These are phyloP conservation scores for Rhadinocentrus ornatus DNA, from an alignment of 2,797 vertebrate genomes.

Conservation along the genomic window DNA sequence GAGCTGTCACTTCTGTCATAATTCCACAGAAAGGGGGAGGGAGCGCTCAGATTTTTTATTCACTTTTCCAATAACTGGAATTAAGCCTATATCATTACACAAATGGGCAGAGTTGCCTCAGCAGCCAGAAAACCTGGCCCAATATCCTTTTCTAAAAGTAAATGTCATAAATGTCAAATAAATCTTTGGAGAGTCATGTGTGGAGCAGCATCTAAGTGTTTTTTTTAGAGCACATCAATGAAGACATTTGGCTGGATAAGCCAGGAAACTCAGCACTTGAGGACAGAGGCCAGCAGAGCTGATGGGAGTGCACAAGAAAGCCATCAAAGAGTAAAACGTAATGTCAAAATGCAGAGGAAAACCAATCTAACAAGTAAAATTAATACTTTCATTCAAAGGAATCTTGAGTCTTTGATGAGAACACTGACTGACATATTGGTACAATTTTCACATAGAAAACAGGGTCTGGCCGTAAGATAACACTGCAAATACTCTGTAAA, in stretches of 20 bases:
- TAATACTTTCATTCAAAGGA: not conserved
- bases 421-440: not conserved
- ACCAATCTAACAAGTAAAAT: constrained; percentile 18
- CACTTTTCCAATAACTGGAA: constrained; percentile 78
- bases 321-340: constrained; percentile 14
- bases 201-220: constrained; percentile 68
- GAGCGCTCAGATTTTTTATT: constrained; percentile 56
- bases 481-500: not conserved
- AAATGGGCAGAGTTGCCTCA: constrained; percentile 64
- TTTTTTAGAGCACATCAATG: constrained; percentile 74
- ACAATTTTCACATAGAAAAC: not conserved
- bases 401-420: not conserved
- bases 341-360: constrained; percentile 20
- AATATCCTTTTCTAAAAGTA: constrained; percentile 64
- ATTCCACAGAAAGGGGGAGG: constrained; percentile 54
- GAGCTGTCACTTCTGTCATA: constrained; percentile 65
- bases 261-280: constrained; percentile 56
- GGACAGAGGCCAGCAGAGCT: constrained; percentile 54
- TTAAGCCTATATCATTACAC: constrained; percentile 78
- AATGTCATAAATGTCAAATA: constrained; percentile 77
- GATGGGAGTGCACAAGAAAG: constrained; percentile 18
- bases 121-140: constrained; percentile 65
- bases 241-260: constrained; percentile 50
- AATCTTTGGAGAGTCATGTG: constrained; percentile 68
- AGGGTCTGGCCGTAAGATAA: not conserved